Base-by-base conservation (phyloP, 2,888 invertebrate genomes). In the Pollenia amentaria region DNA sequence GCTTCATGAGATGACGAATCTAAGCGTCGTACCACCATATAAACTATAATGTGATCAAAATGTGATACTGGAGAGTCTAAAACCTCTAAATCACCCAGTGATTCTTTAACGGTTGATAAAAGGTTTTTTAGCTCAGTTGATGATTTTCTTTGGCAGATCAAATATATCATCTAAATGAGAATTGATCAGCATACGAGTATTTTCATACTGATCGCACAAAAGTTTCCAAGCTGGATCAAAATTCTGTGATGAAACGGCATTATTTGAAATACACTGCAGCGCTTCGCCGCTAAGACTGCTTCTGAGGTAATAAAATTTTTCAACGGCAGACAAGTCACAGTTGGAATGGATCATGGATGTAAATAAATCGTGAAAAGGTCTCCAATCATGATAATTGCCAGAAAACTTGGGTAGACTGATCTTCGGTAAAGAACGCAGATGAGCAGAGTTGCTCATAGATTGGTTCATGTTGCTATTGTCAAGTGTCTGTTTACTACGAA, bases 321-420 rank as follows among this genome's bases (percentile, higher is more conserved):
- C 73, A n/a, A 75, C 73, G 10, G 62, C 46, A 2, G 76, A 55
- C 18, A 65, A 65, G 7, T 55, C 76, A 40, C 48, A 11, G 9
- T 44, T 77, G 2, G 29, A 53, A 55, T 77, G 57, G 0, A 67
- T 77, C 44, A 78, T 67, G 18, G 57, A 78, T 9, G 77, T 46
- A 38, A 78, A 78, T 14, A 78, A 67, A 38, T 78, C 77, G 14
- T 67, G 77, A 38, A 78, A 78, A 14, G 67, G 77, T 11, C 57
- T 78, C 57, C 67, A 78, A 67, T 78, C 67, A 78, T 76, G 76
- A 44, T 76, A 76, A 76, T 42, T 65, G 14, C 64, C 76, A 7
- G 64, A 53, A 53, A 76, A 67, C 77, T 67, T 78, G 12, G 65
- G 77, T 57, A 78, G 4, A 0, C 55, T 78, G 6, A 78, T 78